Evolutionary conservation across 2,113 vertebrate species (phyloP).

Genomic region (Psittacus erithacus): DNA sequence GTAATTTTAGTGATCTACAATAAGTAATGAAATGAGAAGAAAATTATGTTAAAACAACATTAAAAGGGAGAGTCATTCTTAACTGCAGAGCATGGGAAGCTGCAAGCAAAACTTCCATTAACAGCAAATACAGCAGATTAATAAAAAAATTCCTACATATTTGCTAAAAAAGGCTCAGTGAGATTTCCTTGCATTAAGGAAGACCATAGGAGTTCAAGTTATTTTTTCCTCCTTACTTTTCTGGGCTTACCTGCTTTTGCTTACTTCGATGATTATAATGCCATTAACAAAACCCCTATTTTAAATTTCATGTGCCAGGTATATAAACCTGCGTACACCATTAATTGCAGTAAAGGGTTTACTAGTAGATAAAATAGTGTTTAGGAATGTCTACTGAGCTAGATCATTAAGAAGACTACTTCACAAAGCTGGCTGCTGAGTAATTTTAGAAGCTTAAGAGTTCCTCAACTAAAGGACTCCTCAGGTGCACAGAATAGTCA

Average conservation of each 20-base stretch:
- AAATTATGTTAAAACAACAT: slow-evolving; percentile 17
- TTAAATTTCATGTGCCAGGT: neutral
- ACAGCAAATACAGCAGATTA: neutral
- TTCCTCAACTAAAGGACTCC: neutral
- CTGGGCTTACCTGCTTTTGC: neutral
- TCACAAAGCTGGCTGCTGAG: neutral
- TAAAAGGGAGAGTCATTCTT: slow-evolving; percentile 12
- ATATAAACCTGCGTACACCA: neutral
- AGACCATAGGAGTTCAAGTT: neutral
- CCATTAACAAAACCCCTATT: neutral
- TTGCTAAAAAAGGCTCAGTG: neutral
- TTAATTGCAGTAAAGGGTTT: neutral
- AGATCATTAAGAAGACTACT: neutral
- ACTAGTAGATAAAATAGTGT: neutral
- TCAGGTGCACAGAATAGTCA: neutral
- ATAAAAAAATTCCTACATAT: neutral
- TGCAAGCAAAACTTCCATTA: slow-evolving; percentile 35
- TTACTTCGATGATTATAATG: neutral
- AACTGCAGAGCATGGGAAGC: neutral
- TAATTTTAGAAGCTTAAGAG: neutral
- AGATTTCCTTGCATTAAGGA: neutral
- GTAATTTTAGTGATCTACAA: neutral
- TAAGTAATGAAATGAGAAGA: slow-evolving; percentile 21
- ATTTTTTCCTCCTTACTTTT: neutral
- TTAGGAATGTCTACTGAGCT: neutral